Evolutionary conservation across 2,113 vertebrate species (phyloP), one percentile per base, ranked within the genome.

Genomic region (Parus major): DNA sequence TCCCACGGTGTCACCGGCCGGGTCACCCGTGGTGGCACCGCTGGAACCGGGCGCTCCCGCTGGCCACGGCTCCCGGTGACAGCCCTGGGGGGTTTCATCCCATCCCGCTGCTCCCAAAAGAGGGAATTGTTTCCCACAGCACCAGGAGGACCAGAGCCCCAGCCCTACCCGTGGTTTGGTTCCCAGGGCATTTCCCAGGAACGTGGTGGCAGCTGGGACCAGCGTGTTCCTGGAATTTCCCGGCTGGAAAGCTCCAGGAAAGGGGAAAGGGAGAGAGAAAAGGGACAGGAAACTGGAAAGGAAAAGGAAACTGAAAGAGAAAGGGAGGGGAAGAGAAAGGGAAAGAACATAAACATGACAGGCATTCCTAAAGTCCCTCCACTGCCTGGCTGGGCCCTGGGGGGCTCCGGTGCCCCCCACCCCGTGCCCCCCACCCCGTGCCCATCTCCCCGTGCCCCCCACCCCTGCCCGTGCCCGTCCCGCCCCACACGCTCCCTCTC

Each of bases 301-400:
- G 23, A 14, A 61, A 36, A 33, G n/a, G 22, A 28, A 65, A 33
- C 31, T 15, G 65, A 35, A 68, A 46, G 29, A 46, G 11, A 47
- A 35, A n/a, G 23, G 44, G 29, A 50, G 46, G 9, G 25, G 23
- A 63, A n/a, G 8, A n/a, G 14, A 44, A 52, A 31, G 13, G 39
- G 29, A 56, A n/a, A 31, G 27, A 46, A 23, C 21, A 11, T 35
- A 36, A 79, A 3, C 2, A 2, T 2, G 10, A 20, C 0, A 7
- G 29, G 52, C n/a, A 27, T 47, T 27, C 61, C 81, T 5, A 11
- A 52, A 5, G n/a, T 27, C 20, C 17, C 23, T 46, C 31, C 36
- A 5, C 65, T 6, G 3, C 70, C 82, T 11, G 13, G n/a, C n/a
- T 0, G 9, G 27, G 76, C 53, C 8, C 3, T 8, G 52, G 64